A percentile compares a stretch with the other conserved stretches of the same genome.
These are phyloP conservation scores for Pomatostomus ruficeps DNA, from an alignment of 2,113 vertebrate species.

Conservation along the genomic window DNA sequence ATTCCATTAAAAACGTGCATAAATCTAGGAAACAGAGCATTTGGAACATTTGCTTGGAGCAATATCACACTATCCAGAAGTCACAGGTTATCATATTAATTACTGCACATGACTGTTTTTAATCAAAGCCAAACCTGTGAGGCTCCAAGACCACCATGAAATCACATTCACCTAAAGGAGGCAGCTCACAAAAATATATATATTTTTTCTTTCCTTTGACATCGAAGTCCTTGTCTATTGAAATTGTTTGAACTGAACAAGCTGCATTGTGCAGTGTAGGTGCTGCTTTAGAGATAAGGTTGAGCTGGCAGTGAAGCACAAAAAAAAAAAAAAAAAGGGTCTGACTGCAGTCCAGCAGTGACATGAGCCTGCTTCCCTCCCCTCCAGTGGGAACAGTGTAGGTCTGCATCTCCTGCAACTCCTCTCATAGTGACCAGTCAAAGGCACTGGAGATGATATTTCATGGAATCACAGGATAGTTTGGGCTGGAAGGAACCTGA, in stretches of 20 bases:
- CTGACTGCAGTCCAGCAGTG: background rate
- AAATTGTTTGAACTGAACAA: background rate
- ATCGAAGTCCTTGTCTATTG: background rate
- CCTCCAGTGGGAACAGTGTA: background rate
- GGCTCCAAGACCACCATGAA: background rate
- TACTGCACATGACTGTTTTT: background rate
- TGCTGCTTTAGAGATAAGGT: background rate
- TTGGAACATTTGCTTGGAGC: background rate
- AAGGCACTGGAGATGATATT: background rate
- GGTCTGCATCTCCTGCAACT: background rate
- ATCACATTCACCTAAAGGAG: background rate
- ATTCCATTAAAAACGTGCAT: background rate
- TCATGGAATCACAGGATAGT: background rate
- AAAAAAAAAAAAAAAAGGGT: no score
- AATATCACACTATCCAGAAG: background rate
- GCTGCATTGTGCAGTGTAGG: background rate
- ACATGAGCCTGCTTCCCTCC: background rate
- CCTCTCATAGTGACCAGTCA: background rate
- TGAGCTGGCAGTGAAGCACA: background rate
- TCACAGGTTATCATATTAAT: background rate
- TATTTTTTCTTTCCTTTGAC: background rate
- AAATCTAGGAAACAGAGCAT: background rate
- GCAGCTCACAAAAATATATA: background rate
- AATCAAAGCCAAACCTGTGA: background rate
- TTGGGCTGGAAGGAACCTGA: background rate